Conservation (phyloP, 2,888 invertebrate species). For the Molorchus minor region DNA sequence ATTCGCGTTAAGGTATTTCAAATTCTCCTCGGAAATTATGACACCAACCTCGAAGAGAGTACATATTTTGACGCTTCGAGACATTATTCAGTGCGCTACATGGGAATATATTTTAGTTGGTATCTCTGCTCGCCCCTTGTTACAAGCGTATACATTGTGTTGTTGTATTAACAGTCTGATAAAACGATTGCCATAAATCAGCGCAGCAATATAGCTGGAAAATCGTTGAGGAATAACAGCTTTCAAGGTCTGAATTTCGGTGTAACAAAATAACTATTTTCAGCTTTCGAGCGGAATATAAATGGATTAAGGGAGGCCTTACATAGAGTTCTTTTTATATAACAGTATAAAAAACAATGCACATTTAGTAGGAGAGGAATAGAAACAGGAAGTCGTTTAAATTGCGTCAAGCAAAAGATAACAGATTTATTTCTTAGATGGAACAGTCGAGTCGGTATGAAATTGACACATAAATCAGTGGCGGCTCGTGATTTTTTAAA, state of each 20-base stretch:
- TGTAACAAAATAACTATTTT: slow-evolving; percentile 5
- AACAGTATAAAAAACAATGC: too few species aligned
- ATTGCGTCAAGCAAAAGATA: too few species aligned
- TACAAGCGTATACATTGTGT: slow-evolving; percentile 19
- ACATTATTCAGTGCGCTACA: slow-evolving; percentile 20
- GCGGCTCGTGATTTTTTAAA: too few species aligned
- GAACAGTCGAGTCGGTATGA: too few species aligned
- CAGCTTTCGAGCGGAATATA: slow-evolving; percentile 2
- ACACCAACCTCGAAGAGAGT: background rate
- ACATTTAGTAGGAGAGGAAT: too few species aligned
- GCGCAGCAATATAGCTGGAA: slow-evolving; percentile 15
- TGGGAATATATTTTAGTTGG: slow-evolving; percentile 16
- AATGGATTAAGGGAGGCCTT: too few species aligned
- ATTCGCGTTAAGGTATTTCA: too few species aligned
- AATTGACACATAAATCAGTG: too few species aligned
- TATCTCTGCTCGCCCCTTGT: slow-evolving; percentile 9
- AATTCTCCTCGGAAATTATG: background rate
- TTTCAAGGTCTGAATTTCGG: slow-evolving; percentile 14
- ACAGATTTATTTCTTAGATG: too few species aligned
- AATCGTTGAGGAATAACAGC: slow-evolving; percentile 20
- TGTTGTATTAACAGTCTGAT: slow-evolving; percentile 26
- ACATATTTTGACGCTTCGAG: slow-evolving; percentile 6
- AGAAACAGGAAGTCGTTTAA: too few species aligned
- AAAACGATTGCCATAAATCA: slow-evolving; percentile 27
- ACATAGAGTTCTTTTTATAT: too few species aligned